Conservation (phyloP, 2,888 invertebrate species). For the Linnaemya vulpina region DNA sequence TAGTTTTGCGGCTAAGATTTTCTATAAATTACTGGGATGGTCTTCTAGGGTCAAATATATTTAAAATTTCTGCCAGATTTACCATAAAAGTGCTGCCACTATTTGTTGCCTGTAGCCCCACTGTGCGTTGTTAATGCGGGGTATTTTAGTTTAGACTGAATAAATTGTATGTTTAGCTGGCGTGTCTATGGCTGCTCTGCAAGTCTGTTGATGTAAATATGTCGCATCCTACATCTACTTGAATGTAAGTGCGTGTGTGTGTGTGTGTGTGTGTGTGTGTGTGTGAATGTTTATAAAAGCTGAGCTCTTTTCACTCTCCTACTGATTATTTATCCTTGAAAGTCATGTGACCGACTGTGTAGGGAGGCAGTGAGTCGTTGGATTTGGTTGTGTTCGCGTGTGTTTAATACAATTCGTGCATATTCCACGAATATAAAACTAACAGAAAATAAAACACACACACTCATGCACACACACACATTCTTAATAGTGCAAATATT, state of each 20-base stretch:
- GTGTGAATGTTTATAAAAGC: conserved; percentile 15
- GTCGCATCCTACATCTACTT: background rate
- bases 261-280: conserved; percentile 1
- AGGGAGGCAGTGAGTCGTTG: conserved; percentile 9
- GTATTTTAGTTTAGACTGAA: conserved; percentile 31
- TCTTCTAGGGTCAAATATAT: too few relatives aligned
- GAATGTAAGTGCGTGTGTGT: background rate
- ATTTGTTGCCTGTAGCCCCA: background rate
- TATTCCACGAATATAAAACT: conserved; percentile 41
- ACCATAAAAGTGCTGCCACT: too few relatives aligned
- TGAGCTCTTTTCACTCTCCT: conserved; percentile 60
- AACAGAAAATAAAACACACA: conserved; percentile 21
- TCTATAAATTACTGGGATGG: too few relatives aligned
- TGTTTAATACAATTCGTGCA: conserved; percentile 37
- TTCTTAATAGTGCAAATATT: background rate
- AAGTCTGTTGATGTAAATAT: conserved; percentile 34
- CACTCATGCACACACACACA: background rate
- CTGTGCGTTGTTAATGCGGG: conserved; percentile 13
- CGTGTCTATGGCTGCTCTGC: conserved; percentile 25
- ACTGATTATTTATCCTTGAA: conserved; percentile 71
- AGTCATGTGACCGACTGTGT: conserved; percentile 69
- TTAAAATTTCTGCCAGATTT: too few relatives aligned
- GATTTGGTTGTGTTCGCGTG: background rate
- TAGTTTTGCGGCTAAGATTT: too few relatives aligned
- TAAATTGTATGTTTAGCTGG: conserved; percentile 32